Evolutionary conservation across 2,797 vertebrate species (phyloP).

Genomic region (Pempheris klunzingeri): DNA sequence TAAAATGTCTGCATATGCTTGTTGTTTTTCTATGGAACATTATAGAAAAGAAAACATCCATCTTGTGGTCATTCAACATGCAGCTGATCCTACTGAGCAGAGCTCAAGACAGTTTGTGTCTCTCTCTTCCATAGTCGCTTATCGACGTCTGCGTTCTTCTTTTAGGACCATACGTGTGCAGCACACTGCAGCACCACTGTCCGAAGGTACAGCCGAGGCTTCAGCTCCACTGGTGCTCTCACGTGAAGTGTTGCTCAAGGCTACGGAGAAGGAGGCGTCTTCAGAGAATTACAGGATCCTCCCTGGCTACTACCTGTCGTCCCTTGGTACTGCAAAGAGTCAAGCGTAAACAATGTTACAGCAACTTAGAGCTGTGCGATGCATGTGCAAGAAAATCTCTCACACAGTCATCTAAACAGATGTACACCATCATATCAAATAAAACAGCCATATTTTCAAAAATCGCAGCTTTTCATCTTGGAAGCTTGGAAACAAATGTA

Average conservation of each 20-base stretch:
- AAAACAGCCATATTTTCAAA: background rate
- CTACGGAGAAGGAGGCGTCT: slow-evolving; percentile 86
- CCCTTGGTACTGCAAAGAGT: slow-evolving; percentile 78
- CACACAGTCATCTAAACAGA: slow-evolving; percentile 14
- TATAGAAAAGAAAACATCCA: slow-evolving; percentile 81
- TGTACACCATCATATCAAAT: slow-evolving; percentile 23
- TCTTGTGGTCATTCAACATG: slow-evolving; percentile 88
- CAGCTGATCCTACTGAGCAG: slow-evolving; percentile 83
- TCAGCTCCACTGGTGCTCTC: slow-evolving; percentile 41
- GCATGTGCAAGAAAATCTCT: background rate
- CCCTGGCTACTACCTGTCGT: slow-evolving; percentile 83
- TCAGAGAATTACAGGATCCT: slow-evolving; percentile 87
- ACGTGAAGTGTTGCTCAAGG: slow-evolving; percentile 50
- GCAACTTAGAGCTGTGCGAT: background rate
- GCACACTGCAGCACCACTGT: slow-evolving; percentile 39
- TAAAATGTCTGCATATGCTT: slow-evolving; percentile 72
- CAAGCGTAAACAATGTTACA: slow-evolving; percentile 16
- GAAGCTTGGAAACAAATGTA: slow-evolving; percentile 29
- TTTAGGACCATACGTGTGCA: slow-evolving; percentile 29
- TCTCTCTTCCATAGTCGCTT: slow-evolving; percentile 43
- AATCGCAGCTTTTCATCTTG: slow-evolving; percentile 20
- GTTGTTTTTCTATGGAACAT: slow-evolving; percentile 69
- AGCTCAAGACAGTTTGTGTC: slow-evolving; percentile 54
- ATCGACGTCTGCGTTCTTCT: slow-evolving; percentile 43
- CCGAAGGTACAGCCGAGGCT: slow-evolving; percentile 35